A percentile compares a stretch with the other conserved stretches of the same genome.
Conservation (phyloP, 1,140 invertebrate species). For the Lerema accius region DNA sequence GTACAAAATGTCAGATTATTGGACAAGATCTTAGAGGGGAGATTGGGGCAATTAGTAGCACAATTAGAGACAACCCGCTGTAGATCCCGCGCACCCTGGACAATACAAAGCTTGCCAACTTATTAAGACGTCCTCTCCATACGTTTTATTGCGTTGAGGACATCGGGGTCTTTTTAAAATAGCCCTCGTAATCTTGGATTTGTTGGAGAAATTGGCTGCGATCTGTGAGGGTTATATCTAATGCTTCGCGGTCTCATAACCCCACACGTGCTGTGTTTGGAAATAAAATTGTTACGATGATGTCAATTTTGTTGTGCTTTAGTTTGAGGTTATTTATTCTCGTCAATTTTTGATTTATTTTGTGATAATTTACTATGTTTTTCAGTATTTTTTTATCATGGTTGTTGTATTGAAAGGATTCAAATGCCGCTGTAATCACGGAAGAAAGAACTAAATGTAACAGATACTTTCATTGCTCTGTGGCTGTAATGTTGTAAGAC, state of each 20-base stretch:
- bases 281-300: constrained; percentile 15
- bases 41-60: constrained; percentile 20
- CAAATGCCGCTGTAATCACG: too few relatives aligned
- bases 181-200: constrained; percentile 20
- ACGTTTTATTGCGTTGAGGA: constrained; percentile 41
- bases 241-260: constrained; percentile 1
- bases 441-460: too few relatives aligned
- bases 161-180: constrained; percentile 24
- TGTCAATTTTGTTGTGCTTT: constrained; percentile 6
- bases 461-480: too few relatives aligned
- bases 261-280: constrained; percentile 15
- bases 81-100: constrained; percentile 45
- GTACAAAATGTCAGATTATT: neutral
- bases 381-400: too few relatives aligned
- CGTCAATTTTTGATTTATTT: neutral
- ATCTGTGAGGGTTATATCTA: constrained; percentile 1
- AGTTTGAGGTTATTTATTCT: neutral
- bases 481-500: too few relatives aligned
- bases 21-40: neutral
- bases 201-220: constrained; percentile 17
- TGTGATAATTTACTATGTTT: too few relatives aligned
- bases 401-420: neutral
- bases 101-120: constrained; percentile 62
- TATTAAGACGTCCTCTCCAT: constrained; percentile 53
- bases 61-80: constrained; percentile 20